Conservation (phyloP, 1,140 invertebrate species). For the Bombus waltoni region DNA sequence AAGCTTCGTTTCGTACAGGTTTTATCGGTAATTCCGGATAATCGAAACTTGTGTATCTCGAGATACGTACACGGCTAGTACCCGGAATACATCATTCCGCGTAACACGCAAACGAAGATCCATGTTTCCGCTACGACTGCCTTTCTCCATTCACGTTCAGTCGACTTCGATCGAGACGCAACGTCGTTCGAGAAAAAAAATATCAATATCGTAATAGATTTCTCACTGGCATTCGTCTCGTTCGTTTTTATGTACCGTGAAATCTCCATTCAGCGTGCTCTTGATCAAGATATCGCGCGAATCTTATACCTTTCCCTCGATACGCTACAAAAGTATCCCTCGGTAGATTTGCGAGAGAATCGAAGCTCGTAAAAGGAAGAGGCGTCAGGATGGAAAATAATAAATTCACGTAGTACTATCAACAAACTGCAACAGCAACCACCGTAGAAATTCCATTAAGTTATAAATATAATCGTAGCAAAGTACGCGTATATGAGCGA, state of each 20-base stretch:
- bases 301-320: not conserved
- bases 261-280: slow-evolving; percentile 5
- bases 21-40: too few relatives aligned
- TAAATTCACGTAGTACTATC: too few relatives aligned
- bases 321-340: too few relatives aligned
- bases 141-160: not conserved
- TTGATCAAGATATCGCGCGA: slow-evolving; percentile 8
- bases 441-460: too few relatives aligned
- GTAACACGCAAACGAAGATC: slow-evolving; percentile 10
- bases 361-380: too few relatives aligned
- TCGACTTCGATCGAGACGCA: not conserved
- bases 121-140: not conserved
- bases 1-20: too few relatives aligned
- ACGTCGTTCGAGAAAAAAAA: not conserved
- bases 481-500: not conserved
- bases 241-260: too few relatives aligned
- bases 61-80: too few relatives aligned
- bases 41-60: too few relatives aligned
- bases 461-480: not conserved
- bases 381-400: too few relatives aligned
- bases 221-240: not conserved
- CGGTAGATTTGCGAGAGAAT: too few relatives aligned
- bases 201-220: slow-evolving; percentile 37
- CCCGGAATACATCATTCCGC: not conserved
- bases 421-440: too few relatives aligned